Evolutionary conservation across 2,113 vertebrate species (phyloP).

Genomic region (Psophia crepitans): DNA sequence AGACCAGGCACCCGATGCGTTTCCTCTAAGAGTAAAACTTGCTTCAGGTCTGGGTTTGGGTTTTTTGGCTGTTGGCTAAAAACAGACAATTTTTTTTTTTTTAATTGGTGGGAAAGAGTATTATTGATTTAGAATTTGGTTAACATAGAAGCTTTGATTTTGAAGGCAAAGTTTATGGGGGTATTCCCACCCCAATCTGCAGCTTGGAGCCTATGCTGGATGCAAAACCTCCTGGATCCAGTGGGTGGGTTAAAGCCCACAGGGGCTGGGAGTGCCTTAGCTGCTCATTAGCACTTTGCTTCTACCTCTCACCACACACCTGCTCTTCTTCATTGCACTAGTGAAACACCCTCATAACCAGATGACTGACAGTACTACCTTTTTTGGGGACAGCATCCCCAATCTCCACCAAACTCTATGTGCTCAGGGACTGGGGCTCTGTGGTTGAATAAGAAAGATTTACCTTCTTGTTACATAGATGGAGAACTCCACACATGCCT

Average conservation of each 20-base stretch:
- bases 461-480: too few species aligned
- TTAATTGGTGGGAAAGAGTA: background rate
- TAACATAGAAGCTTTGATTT: background rate
- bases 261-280: background rate
- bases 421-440: background rate
- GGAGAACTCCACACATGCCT: fast-evolving
- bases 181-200: background rate
- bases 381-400: fast-evolving
- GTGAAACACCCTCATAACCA: background rate
- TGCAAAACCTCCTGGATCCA: background rate
- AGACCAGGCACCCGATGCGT: fast-evolving
- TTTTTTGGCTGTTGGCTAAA: background rate
- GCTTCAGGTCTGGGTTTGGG: background rate
- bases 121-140: background rate
- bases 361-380: background rate
- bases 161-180: background rate
- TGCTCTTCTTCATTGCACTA: background rate
- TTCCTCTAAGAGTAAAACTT: background rate
- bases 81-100: background rate
- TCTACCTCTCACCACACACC: background rate
- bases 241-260: background rate
- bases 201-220: background rate
- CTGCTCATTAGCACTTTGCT: background rate
- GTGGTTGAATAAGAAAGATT: background rate
- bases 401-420: too few species aligned